These are phyloP conservation scores for Forbesichthys agassizii DNA, from an alignment of 2,113 vertebrate genomes.

Conservation along the genomic window DNA sequence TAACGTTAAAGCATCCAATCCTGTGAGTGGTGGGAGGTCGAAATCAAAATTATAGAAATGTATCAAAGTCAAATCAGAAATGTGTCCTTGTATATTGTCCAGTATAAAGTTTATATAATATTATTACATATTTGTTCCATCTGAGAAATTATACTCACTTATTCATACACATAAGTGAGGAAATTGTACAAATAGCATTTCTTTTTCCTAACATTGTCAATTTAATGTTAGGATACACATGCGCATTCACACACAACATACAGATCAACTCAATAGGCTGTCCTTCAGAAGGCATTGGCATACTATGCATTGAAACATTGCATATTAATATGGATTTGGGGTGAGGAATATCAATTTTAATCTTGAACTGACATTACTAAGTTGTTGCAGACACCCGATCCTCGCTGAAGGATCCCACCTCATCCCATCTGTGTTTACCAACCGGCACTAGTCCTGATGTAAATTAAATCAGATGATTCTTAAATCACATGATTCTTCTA, in stretches of 20 bases:
- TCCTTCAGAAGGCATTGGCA: too few relatives aligned
- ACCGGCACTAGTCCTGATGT: neutral
- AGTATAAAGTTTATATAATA: neutral
- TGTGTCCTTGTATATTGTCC: slow-evolving; percentile 9
- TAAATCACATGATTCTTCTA: neutral
- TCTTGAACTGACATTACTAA: slow-evolving; percentile 27
- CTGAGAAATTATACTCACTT: neutral
- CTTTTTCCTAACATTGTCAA: slow-evolving; percentile 26
- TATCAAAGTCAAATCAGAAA: slow-evolving; percentile 2
- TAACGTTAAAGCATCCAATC: slow-evolving; percentile 52
- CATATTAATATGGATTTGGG: too few relatives aligned
- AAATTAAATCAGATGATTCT: slow-evolving; percentile 23
- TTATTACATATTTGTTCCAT: slow-evolving; percentile 6
- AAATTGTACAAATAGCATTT: neutral
- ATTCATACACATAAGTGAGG: slow-evolving; percentile 11
- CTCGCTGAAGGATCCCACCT: neutral
- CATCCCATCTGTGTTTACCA: neutral
- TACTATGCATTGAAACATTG: too few relatives aligned
- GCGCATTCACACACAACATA: neutral
- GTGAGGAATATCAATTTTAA: too few relatives aligned
- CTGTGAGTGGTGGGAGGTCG: slow-evolving; percentile 50
- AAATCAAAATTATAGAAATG: slow-evolving; percentile 1
- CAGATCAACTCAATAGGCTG: too few relatives aligned
- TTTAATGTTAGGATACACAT: neutral
- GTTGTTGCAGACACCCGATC: neutral